Base-by-base conservation (phyloP, 2,888 invertebrate species). In the Nemoura dubitans region DNA sequence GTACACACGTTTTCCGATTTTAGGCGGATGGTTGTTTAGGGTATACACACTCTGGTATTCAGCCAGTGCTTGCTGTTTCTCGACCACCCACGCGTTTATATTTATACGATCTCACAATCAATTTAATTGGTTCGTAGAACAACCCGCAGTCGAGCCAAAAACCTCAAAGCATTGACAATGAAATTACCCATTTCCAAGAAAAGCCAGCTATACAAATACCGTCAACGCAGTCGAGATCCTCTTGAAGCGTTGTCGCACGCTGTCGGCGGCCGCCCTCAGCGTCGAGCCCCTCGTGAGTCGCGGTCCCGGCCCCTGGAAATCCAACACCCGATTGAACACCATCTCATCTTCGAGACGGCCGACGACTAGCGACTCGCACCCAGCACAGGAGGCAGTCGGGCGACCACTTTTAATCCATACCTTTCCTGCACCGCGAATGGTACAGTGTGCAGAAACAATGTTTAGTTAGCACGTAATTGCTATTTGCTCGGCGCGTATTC, bases 171-270 rank as follows among this genome's bases (percentile, higher is more conserved):
- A 78, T 78, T 76, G 76, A 76, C 7, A 78, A 28, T 27, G 36
- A 36, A 36, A 36, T 36, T 36, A 36, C 3, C 10, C 10, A 36
- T 78, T 78, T 78, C 78, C 26, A 78, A 78, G 10, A 59, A 59
- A 10, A 59, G 14, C 3, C 36, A 36, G 36, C 3, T 7, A 59
- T 59, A 1, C 59, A 21, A 59, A 59, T 42, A 83, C 83, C 83
- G 36, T 42, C 83, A 83, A 42, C 1, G 83, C 83, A 14, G 83
- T 26, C 14, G 83, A 25, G 83, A 83, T 36, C 26, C 83, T 5
- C 0, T 26, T 16, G 25, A 83, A 83, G 5, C 83, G 6, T n/a
- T 14, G 30, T 25, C 43, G 30, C n/a, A 83, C 42, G n/a, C 43
- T 26, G n/a, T 36, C 42, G 0, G 83, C n/a, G 5, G 82, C 82